These are phyloP conservation scores for Eumerus sabulonum DNA, from an alignment of 2,888 invertebrate genomes.

Conservation along the genomic window DNA sequence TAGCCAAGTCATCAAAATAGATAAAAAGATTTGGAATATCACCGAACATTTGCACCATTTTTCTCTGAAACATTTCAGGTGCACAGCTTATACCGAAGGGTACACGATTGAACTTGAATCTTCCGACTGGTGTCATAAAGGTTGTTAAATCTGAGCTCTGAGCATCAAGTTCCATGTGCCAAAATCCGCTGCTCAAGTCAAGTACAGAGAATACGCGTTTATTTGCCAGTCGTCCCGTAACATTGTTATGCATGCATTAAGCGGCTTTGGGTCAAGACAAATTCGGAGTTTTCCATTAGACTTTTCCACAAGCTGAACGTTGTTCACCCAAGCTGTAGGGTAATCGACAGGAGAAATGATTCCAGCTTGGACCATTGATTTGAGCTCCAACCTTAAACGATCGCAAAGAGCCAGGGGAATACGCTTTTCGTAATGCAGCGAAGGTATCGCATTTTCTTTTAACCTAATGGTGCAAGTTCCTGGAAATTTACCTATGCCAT, in stretches of 20 bases:
- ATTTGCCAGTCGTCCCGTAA: conserved; percentile 46
- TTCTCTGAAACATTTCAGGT: conserved; percentile 74
- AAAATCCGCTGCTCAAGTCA: conserved; percentile 53
- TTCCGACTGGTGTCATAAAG: conserved; percentile 69
- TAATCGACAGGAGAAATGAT: conserved; percentile 63
- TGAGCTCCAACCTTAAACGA: conserved; percentile 36
- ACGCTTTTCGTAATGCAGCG: conserved; percentile 50
- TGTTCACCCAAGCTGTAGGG: conserved; percentile 59
- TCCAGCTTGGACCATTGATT: conserved; percentile 41
- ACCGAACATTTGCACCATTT: conserved; percentile 72
- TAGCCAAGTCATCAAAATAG: conserved; percentile 75
- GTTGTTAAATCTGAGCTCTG: conserved; percentile 68
- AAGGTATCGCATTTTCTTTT: conserved; percentile 46
- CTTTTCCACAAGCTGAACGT: conserved; percentile 48
- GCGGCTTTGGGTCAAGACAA: conserved; percentile 71
- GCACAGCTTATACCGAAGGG: conserved; percentile 71
- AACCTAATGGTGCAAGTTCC: conserved; percentile 29
- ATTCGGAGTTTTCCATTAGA: conserved; percentile 69
- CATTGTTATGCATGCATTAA: conserved; percentile 69
- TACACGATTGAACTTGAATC: conserved; percentile 68
- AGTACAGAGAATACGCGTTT: conserved; percentile 63
- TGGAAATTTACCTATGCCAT: conserved; percentile 33
- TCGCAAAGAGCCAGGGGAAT: conserved; percentile 34
- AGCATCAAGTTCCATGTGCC: conserved; percentile 66
- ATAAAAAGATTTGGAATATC: conserved; percentile 73